Percentiles rank a stretch among this genome's conserved stretches.
These are phyloP conservation scores for Hyaena hyaena DNA, from an alignment of 2,113 vertebrate species.

Conservation along the genomic window DNA sequence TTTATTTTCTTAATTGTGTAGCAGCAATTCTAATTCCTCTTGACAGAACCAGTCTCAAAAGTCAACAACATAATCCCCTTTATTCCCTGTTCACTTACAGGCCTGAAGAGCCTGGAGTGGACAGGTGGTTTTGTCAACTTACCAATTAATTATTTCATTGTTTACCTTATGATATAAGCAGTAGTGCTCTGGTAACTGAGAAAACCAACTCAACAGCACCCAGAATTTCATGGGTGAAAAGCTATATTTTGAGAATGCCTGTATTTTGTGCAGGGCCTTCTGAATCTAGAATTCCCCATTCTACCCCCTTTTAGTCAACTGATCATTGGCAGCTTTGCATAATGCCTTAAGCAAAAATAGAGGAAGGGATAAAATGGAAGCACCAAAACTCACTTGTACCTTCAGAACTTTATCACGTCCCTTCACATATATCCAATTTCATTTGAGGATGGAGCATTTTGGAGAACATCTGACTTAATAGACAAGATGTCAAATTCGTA, in stretches of 20 bases:
- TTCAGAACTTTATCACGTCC: not conserved
- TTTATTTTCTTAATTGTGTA: not conserved
- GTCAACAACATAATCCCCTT: not conserved
- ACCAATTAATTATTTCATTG: not conserved
- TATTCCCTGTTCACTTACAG: not conserved
- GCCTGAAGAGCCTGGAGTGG: not conserved
- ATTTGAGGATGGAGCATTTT: not conserved
- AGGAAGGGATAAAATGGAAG: not conserved
- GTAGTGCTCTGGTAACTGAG: not conserved
- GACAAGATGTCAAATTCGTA: not conserved
- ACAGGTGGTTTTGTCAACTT: not conserved
- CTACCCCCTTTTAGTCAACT: not conserved
- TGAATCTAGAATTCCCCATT: not conserved
- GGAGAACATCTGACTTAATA: not conserved
- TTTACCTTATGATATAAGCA: not conserved
- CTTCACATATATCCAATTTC: not conserved
- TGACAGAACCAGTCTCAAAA: not conserved
- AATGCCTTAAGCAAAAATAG: not conserved
- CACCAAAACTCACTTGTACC: not conserved
- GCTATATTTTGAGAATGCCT: not conserved
- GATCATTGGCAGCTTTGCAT: not conserved
- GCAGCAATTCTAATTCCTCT: constrained; percentile 5
- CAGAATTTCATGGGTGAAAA: not conserved
- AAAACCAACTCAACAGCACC: not conserved
- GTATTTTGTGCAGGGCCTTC: not conserved